Conservation (phyloP, 2,888 invertebrate genomes). For the Drosophila koepferae region DNA sequence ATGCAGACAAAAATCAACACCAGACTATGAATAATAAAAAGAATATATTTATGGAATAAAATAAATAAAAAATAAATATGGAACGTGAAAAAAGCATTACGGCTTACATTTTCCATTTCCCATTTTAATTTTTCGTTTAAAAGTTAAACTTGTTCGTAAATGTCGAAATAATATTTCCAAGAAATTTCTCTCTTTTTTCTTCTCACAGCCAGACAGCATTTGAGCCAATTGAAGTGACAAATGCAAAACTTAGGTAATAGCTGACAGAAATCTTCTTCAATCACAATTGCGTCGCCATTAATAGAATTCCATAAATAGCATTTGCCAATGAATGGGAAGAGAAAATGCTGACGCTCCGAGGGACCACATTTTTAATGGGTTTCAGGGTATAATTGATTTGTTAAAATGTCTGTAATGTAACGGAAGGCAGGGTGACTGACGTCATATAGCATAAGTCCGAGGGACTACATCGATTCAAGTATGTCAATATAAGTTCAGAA, state of each 20-base stretch:
- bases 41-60: not conserved
- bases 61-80: not conserved
- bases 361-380: not conserved
- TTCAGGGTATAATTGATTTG: not conserved
- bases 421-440: not conserved
- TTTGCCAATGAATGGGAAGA: not conserved
- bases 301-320: not conserved
- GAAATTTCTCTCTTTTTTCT: not conserved
- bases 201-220: not conserved
- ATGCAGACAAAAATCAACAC: not conserved
- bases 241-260: not conserved
- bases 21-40: not conserved
- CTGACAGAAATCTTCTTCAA: not conserved
- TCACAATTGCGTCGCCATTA: not conserved
- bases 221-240: not conserved
- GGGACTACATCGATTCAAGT: too few relatives aligned
- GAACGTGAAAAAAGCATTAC: not conserved
- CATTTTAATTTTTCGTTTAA: not conserved
- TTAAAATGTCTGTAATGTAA: not conserved
- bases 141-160: not conserved
- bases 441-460: too few relatives aligned
- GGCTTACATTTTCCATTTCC: not conserved
- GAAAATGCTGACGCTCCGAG: not conserved
- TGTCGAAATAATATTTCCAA: not conserved
- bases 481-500: not conserved